These are phyloP conservation scores for Drosophila biarmipes DNA, from an alignment of 1,140 invertebrate genomes.

Conservation along the genomic window DNA sequence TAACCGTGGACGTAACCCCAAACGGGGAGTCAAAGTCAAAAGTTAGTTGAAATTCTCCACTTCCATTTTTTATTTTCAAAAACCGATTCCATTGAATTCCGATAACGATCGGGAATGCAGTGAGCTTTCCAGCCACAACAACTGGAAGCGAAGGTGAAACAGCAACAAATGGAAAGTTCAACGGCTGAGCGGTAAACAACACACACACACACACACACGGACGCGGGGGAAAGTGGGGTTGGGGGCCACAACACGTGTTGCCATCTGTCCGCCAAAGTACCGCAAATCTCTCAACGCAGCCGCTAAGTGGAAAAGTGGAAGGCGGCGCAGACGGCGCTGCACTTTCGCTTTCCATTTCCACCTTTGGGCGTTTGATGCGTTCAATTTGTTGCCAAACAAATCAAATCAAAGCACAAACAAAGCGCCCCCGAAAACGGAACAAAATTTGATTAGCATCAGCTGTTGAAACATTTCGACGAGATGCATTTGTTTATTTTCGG, in stretches of 20 bases:
- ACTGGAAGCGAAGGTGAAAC: constrained; percentile 52
- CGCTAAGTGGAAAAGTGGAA: constrained; percentile 67
- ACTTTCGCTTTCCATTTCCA: constrained; percentile 48
- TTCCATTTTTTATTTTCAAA: too few relatives aligned
- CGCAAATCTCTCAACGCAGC: constrained; percentile 71
- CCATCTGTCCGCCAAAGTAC: constrained; percentile 73
- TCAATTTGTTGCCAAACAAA: constrained; percentile 81
- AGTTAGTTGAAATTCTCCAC: too few relatives aligned
- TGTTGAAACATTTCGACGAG: constrained; percentile 67
- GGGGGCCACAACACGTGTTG: constrained; percentile 64
- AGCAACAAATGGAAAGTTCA: constrained; percentile 63
- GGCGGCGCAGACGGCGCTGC: constrained; percentile 33
- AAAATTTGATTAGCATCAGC: constrained; percentile 77
- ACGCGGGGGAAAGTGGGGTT: not conserved
- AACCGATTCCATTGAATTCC: not conserved
- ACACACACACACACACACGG: not conserved
- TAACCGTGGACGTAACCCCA: constrained; percentile 30
- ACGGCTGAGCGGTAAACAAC: constrained; percentile 68
- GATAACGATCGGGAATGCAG: constrained; percentile 50
- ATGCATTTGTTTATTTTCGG: constrained; percentile 49
- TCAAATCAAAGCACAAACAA: constrained; percentile 70
- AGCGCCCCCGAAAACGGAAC: constrained; percentile 14
- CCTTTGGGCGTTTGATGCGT: constrained; percentile 59
- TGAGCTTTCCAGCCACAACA: constrained; percentile 60
- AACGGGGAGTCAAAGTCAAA: constrained; percentile 34